Evolutionary conservation across 2,113 vertebrate species (phyloP), one percentile per base, ranked within the genome.

Genomic region (Corythornis vintsioides): DNA sequence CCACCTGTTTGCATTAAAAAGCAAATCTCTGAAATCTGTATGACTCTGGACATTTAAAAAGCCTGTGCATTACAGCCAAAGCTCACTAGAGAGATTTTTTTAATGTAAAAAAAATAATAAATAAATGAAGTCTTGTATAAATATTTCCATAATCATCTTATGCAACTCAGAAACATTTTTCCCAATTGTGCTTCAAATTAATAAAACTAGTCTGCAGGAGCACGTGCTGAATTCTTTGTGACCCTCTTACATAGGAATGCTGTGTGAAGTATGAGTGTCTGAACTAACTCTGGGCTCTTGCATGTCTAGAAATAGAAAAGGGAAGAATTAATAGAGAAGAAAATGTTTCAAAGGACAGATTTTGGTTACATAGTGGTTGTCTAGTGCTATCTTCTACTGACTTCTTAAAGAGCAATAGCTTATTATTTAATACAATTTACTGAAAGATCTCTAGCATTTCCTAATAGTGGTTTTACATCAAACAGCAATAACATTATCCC

Each of bases 101-200:
- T 72, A 65, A 76, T 78, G 59, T 95, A 86, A 89, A 89, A 92
- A 90, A n/a, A 42, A 80, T 16, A 42, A 80, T 96, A 91, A 76
- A 33, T 7, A 42, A 33, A 65, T 19, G 7, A 71, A 42, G 16
- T 28, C 64, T 35, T 69, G 11, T 93, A 90, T 93, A 90, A 96
- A 89, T 96, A 90, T 47, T 93, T 95, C 70, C 50, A 74, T 88
- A 83, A 86, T 59, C 13, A 52, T 59, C 69, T 71, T 47, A 42
- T 33, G 43, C 35, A 94, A 88, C 81, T 40, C 42, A 73, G 53
- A 91, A 89, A 38, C 65, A 47, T 53, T 89, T 35, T 92, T 67
- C 53, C 50, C 47, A 77, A 70, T 40, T 80, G 22, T 75, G 26
- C 53, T 87, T 77, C 71, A 88, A 38, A 78, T 38, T 71, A 75